phyloP scores from a whole-genome alignment of 2,888 invertebrate species.

The Notocelia uddmanniana region DNA sequence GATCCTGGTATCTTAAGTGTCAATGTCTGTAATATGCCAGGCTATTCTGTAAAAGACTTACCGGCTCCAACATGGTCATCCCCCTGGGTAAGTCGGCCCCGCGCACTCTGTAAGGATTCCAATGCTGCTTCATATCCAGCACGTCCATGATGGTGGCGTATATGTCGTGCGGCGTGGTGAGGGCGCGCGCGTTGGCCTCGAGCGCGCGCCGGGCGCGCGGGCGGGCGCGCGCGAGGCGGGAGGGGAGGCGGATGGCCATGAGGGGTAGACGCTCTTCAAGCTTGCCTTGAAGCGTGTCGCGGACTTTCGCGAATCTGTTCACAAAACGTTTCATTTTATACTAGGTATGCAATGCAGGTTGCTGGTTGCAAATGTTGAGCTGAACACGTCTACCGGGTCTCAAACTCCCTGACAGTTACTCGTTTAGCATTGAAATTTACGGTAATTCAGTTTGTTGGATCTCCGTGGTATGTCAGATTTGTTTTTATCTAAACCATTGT shows the following conservation, averaged over 20 bases:
- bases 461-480: too few relatives aligned
- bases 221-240: constrained; percentile 87
- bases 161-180: constrained; percentile 96
- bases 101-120: constrained; percentile 65
- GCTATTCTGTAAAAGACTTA: too few relatives aligned
- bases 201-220: constrained; percentile 87
- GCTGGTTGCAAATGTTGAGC: too few relatives aligned
- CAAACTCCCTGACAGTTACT: too few relatives aligned
- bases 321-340: too few relatives aligned
- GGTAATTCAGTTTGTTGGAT: too few relatives aligned
- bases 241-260: constrained; percentile 92
- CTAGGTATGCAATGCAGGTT: too few relatives aligned
- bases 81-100: constrained; percentile 86
- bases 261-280: constrained; percentile 96
- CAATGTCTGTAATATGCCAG: too few relatives aligned
- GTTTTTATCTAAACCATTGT: too few relatives aligned
- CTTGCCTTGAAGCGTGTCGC: constrained; percentile 95
- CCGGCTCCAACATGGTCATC: constrained; percentile 87
- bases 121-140: constrained; percentile 77
- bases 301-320: constrained; percentile 90
- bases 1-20: too few relatives aligned
- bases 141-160: constrained; percentile 92
- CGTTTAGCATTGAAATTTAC: too few relatives aligned
- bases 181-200: constrained; percentile 87
- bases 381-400: too few relatives aligned